Conservation (phyloP, 2,888 invertebrate species). For the Epistrophe grossulariae region DNA sequence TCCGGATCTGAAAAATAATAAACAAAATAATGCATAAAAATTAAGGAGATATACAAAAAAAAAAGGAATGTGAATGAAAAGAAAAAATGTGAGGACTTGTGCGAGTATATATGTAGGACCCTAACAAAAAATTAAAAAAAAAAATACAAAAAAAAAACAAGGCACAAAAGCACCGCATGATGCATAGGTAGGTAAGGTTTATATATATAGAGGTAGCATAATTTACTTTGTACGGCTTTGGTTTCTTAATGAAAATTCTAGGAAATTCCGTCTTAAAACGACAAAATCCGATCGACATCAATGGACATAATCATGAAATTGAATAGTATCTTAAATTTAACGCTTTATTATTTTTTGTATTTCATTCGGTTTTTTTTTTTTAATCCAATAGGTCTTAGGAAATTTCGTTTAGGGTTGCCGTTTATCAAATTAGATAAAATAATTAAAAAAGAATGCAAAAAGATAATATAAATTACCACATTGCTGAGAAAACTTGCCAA, state of each 20-base stretch:
- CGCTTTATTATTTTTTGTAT: slow-evolving; percentile 63
- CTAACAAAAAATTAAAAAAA: slow-evolving; percentile 20
- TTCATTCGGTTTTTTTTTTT: slow-evolving; percentile 24
- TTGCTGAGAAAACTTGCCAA: no score
- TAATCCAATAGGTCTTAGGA: slow-evolving; percentile 32
- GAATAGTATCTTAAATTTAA: slow-evolving; percentile 74
- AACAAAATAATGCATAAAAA: slow-evolving; percentile 40
- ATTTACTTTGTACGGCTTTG: slow-evolving; percentile 58
- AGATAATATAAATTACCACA: no score
- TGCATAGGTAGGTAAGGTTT: slow-evolving; percentile 12
- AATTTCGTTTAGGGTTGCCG: slow-evolving; percentile 34
- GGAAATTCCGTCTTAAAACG: slow-evolving; percentile 63
- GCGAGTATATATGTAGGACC: slow-evolving; percentile 33
- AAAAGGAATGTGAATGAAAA: slow-evolving; percentile 68
- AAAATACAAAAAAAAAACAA: slow-evolving; percentile 49
- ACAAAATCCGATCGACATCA: slow-evolving; percentile 69
- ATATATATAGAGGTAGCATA: slow-evolving; percentile 36
- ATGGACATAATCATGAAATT: slow-evolving; percentile 73
- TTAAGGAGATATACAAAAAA: slow-evolving; percentile 26
- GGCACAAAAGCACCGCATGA: slow-evolving; percentile 67
- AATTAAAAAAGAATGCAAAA: no score
- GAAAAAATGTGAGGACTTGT: slow-evolving; percentile 44
- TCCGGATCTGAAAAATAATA: slow-evolving; percentile 87
- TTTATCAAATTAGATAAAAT: background rate
- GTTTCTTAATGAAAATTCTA: slow-evolving; percentile 71